Conservation (phyloP, 1,140 invertebrate genomes). For the Conus betulinus region DNA sequence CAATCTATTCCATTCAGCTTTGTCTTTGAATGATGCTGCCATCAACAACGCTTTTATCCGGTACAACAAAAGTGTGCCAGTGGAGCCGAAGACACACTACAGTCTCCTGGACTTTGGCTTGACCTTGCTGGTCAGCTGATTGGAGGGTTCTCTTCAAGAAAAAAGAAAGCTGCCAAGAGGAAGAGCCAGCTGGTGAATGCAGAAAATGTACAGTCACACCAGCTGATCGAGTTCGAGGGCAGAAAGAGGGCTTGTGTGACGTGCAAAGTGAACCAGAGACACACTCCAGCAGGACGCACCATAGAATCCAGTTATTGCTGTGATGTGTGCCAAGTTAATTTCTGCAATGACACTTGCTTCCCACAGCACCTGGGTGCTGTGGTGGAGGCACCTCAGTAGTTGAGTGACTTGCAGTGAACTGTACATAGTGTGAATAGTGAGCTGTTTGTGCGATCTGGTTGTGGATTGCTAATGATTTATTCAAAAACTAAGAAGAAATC, state of each 20-base stretch:
- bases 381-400: neutral
- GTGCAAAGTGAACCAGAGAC: too few relatives aligned
- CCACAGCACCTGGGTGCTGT: neutral
- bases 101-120: neutral
- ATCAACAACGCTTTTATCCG: slow-evolving; percentile 4
- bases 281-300: neutral
- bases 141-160: neutral
- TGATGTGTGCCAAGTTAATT: slow-evolving; percentile 13
- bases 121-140: neutral
- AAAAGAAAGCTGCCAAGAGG: neutral
- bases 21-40: slow-evolving; percentile 6
- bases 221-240: neutral
- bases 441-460: too few relatives aligned
- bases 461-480: too few relatives aligned
- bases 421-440: too few relatives aligned
- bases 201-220: neutral
- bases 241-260: neutral
- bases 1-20: too few relatives aligned
- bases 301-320: neutral
- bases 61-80: neutral
- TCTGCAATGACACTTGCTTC: slow-evolving; percentile 17
- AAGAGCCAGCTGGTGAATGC: neutral
- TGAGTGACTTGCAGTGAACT: neutral
- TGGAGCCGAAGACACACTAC: neutral
- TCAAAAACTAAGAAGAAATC: too few relatives aligned